These are phyloP conservation scores for Octodon degus DNA, from an alignment of 2,113 vertebrate genomes.

Conservation along the genomic window DNA sequence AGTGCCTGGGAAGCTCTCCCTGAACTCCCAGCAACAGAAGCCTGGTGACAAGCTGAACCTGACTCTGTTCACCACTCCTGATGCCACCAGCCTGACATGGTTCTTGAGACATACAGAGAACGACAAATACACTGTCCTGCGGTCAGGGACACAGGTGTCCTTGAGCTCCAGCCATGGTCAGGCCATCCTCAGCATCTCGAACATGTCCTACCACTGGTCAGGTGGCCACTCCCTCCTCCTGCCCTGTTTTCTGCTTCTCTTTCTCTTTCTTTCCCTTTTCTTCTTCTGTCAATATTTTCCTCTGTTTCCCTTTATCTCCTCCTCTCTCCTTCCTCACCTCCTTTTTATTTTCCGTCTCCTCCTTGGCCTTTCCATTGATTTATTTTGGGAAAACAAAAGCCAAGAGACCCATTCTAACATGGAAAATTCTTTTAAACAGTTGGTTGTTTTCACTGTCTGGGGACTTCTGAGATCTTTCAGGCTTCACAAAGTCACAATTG, in stretches of 20 bases:
- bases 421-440: not conserved
- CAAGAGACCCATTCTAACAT: not conserved
- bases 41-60: conserved; percentile 43
- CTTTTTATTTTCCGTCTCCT: not conserved
- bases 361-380: not conserved
- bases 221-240: conserved; percentile 52
- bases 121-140: not conserved
- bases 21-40: not conserved
- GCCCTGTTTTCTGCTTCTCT: not conserved
- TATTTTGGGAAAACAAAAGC: not conserved
- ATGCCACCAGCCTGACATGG: conserved; percentile 68
- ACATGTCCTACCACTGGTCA: conserved; percentile 77
- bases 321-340: no score
- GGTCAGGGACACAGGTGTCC: conserved; percentile 60
- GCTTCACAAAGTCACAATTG: not conserved
- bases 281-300: not conserved
- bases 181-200: conserved; percentile 63
- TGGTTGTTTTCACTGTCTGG: not conserved
- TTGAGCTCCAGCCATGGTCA: not conserved
- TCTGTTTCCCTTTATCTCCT: not conserved
- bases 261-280: not conserved
- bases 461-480: not conserved
- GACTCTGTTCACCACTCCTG: conserved; percentile 29
- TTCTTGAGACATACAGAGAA: conserved; percentile 31
- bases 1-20: conserved; percentile 68